phyloP scores from a whole-genome alignment of 2,888 invertebrate genomes.

The Serripes groenlandicus region DNA sequence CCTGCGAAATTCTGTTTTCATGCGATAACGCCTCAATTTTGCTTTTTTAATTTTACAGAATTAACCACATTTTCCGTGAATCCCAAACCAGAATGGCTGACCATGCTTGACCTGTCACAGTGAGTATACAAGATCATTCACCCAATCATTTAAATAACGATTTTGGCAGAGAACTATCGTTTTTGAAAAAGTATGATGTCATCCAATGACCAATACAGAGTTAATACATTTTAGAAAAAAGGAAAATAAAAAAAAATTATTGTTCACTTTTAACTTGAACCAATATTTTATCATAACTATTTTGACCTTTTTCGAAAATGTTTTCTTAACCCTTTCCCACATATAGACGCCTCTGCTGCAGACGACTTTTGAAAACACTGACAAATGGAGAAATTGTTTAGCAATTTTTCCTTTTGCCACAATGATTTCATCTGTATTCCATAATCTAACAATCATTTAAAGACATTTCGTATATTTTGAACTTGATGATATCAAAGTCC shows the following conservation, averaged over 20 bases:
- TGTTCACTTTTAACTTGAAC: no score
- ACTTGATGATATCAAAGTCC: no score
- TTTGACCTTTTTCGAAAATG: not conserved
- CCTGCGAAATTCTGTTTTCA: no score
- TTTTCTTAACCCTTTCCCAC: not conserved
- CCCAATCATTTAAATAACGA: no score
- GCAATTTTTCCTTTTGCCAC: slow-evolving; percentile 1
- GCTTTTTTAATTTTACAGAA: slow-evolving; percentile 64
- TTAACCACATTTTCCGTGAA: slow-evolving; percentile 76
- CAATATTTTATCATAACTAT: no score
- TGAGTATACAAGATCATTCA: slow-evolving; percentile 80
- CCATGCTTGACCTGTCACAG: slow-evolving; percentile 84
- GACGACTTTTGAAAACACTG: not conserved
- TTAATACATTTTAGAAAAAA: no score
- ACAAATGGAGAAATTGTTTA: no score
- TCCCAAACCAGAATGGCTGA: slow-evolving; percentile 86
- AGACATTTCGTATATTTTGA: no score
- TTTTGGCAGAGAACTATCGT: no score
- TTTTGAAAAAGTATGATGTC: not conserved
- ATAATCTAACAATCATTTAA: not conserved
- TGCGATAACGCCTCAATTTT: no score
- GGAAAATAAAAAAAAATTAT: no score
- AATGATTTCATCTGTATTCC: not conserved
- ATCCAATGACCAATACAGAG: not conserved
- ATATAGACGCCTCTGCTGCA: not conserved